Evolutionary conservation across 2,888 invertebrate species (phyloP).

Genomic region (Lacanobia wlatinum): DNA sequence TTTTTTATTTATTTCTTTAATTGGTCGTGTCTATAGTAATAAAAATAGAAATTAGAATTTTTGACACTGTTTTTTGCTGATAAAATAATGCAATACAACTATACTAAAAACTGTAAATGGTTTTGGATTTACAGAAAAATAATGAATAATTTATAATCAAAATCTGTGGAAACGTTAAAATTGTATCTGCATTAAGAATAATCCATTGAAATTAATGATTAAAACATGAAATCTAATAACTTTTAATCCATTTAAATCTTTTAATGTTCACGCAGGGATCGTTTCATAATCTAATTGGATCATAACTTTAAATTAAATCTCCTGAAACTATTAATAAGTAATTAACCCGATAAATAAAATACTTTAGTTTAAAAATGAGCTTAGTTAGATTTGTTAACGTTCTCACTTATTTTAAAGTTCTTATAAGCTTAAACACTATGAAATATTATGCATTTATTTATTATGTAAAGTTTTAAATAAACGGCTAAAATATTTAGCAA

Average conservation of each 20-base stretch:
- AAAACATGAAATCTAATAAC: conserved; percentile 10
- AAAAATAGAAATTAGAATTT: too few species aligned
- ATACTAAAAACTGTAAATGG: too few species aligned
- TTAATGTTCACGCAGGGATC: conserved; percentile 20
- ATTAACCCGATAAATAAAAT: conserved; percentile 25
- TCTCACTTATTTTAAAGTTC: conserved; percentile 1
- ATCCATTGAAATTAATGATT: conserved; percentile 6
- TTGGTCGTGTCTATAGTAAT: background rate
- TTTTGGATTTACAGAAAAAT: background rate
- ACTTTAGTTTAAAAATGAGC: conserved; percentile 6
- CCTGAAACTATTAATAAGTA: conserved; percentile 27
- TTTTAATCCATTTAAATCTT: conserved; percentile 27
- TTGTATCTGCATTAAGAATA: background rate
- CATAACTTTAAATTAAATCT: conserved; percentile 42
- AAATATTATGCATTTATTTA: background rate
- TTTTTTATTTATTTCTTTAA: too few species aligned
- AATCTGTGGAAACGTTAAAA: background rate
- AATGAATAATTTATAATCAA: background rate
- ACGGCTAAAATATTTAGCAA: background rate
- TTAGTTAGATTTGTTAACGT: conserved; percentile 8
- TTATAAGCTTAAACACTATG: background rate
- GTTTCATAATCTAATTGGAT: conserved; percentile 30
- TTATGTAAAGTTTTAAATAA: background rate
- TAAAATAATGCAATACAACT: background rate
- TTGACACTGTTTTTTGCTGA: background rate